Evolutionary conservation across 2,888 invertebrate genomes (phyloP), one percentile per base, ranked within the genome.

Genomic region (Hylaea fasciaria): DNA sequence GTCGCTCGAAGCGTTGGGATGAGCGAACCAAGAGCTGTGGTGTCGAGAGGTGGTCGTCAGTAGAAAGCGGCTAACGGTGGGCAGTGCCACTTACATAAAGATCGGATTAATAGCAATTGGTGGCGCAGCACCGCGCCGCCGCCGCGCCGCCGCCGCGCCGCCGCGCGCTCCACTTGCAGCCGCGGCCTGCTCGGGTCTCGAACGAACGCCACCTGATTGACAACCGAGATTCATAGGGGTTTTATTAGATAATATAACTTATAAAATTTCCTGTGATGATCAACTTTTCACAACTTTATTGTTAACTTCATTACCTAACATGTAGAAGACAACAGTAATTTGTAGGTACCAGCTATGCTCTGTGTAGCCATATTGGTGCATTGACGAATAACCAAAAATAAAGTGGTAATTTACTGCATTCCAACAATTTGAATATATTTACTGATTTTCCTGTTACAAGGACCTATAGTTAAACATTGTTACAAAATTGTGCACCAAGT

Each of bases 61-160:
- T 62, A 64, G 68, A 64, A 65, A 65, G 66, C 65, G 58, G 48
- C 60, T 66, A 66, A 66, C 68, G 68, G 68, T 65, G 60, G 58
- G 7, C 22, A 28, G 59, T 49, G 58, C 67, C 57, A 69, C 63
- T 66, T 66, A 57, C 65, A 59, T 57, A 63, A 16, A 57, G 49
- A 56, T 48, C 49, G 43, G 65, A 68, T 64, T 56, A 40, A 64
- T 64, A 44, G 60, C 61, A 41, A 59, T 57, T 58, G 32, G 48
- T 13, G 57, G 44, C 17, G 57, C 62, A 54, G 49, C n/a, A n/a
- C 22, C 22, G 22, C 5, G 5, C 5, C 2, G 22, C 22, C 2
- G 22, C 22, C 22, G 22, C 22, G 22, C 22, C 22, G 46, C 50
- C 41, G 58, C 44, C 9, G 32, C 32, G 32, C n/a, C n/a, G n/a